Evolutionary conservation across 2,113 vertebrate species (phyloP).

Genomic region (Raja brachyura): DNA sequence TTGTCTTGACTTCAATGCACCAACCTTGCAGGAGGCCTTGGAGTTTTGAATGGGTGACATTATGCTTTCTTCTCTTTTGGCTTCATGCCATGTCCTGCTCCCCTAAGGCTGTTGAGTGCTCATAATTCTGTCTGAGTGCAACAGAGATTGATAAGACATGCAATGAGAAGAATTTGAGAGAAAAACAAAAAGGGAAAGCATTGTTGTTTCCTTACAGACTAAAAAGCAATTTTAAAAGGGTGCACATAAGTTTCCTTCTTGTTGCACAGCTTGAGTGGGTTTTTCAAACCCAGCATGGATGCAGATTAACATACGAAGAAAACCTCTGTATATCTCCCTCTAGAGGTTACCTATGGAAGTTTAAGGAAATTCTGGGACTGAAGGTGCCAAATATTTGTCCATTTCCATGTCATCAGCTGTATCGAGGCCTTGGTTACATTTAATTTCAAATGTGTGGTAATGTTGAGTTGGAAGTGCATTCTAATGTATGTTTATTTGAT

Average conservation of each 20-base stretch:
- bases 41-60: not conserved
- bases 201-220: not conserved
- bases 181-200: not conserved
- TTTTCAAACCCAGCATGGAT: not conserved
- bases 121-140: not conserved
- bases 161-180: not conserved
- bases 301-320: not conserved
- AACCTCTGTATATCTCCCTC: not conserved
- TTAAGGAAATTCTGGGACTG: not conserved
- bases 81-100: not conserved
- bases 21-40: not conserved
- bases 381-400: not conserved
- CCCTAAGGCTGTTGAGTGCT: not conserved
- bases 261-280: not conserved
- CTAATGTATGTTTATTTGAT: not conserved
- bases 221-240: not conserved
- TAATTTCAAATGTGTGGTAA: not conserved
- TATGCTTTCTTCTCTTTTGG: not conserved
- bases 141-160: no score
- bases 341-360: slow-evolving; percentile 7
- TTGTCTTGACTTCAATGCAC: not conserved
- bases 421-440: not conserved
- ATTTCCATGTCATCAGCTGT: not conserved
- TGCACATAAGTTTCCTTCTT: not conserved
- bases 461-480: not conserved